phyloP scores from a whole-genome alignment of 1,140 invertebrate species.

The Thalassaphorura encarpata region DNA sequence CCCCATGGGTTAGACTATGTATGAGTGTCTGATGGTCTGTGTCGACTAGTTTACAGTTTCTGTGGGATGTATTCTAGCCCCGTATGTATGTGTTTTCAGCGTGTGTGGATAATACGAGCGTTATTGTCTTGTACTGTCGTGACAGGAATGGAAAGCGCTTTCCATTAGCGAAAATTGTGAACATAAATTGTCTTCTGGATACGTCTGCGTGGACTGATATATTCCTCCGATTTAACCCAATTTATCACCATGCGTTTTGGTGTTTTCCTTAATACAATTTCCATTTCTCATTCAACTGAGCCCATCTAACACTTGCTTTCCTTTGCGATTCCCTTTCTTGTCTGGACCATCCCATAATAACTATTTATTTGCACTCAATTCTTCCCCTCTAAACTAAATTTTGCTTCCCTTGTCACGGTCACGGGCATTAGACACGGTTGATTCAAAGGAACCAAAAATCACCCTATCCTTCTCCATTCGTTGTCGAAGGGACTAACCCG shows the following conservation, averaged over 20 bases:
- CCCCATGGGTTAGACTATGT: too few species aligned
- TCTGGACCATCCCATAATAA: too few species aligned
- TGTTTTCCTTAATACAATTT: constrained; percentile 34
- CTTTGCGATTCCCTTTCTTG: too few species aligned
- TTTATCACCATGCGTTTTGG: constrained; percentile 31
- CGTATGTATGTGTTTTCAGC: background rate
- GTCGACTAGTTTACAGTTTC: background rate
- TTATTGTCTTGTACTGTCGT: constrained; percentile 34
- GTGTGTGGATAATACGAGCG: background rate
- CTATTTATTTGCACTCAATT: too few species aligned
- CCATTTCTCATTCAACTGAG: constrained; percentile 15
- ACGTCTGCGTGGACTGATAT: constrained; percentile 30
- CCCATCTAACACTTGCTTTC: constrained; percentile 9
- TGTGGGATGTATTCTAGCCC: background rate
- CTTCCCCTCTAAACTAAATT: too few species aligned
- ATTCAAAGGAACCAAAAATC: too few species aligned
- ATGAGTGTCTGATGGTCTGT: too few species aligned
- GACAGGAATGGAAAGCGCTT: constrained; percentile 34
- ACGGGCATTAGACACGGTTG: too few species aligned
- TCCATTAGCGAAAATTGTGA: constrained; percentile 33
- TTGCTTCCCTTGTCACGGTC: too few species aligned
- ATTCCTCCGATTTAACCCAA: constrained; percentile 34
- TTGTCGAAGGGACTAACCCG: too few species aligned
- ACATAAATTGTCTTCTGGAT: constrained; percentile 31
- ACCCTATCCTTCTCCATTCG: too few species aligned